Percentiles rank a stretch among this genome's conserved stretches.
These are phyloP conservation scores for Tetramorium bicarinatum DNA, from an alignment of 2,888 invertebrate species.

Conservation along the genomic window DNA sequence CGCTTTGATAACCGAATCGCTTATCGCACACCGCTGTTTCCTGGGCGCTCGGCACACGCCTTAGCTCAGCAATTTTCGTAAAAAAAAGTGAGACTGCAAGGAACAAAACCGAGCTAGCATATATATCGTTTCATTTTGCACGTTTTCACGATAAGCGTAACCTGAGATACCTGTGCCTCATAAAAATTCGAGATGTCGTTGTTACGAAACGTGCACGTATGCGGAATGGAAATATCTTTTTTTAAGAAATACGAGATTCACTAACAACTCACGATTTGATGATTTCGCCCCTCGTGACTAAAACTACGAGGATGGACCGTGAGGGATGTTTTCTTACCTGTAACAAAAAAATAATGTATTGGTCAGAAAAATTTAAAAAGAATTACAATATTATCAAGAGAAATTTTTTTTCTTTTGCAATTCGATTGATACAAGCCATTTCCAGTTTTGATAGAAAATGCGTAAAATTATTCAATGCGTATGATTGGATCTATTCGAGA, in stretches of 20 bases:
- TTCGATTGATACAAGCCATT: not conserved
- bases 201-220: slow-evolving; percentile 40
- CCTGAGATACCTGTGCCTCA: slow-evolving; percentile 57
- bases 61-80: slow-evolving; percentile 59
- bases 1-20: slow-evolving; percentile 64
- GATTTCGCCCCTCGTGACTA: not conserved
- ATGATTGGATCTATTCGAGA: slow-evolving; percentile 27
- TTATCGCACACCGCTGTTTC: slow-evolving; percentile 66
- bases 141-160: slow-evolving; percentile 62
- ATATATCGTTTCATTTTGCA: slow-evolving; percentile 68
- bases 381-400: not conserved
- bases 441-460: not conserved
- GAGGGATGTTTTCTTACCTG: slow-evolving; percentile 64
- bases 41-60: slow-evolving; percentile 53
- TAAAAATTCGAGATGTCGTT: slow-evolving; percentile 66
- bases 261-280: slow-evolving; percentile 38
- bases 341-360: slow-evolving; percentile 54
- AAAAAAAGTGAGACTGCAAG: slow-evolving; percentile 19
- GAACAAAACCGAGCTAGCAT: slow-evolving; percentile 39
- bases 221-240: slow-evolving; percentile 10
- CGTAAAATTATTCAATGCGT: slow-evolving; percentile 32
- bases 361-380: slow-evolving; percentile 11
- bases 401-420: not conserved
- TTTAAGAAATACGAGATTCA: slow-evolving; percentile 1
- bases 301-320: not conserved